These are phyloP conservation scores for Habropoda laboriosa DNA, from an alignment of 1,140 invertebrate genomes.

Conservation along the genomic window DNA sequence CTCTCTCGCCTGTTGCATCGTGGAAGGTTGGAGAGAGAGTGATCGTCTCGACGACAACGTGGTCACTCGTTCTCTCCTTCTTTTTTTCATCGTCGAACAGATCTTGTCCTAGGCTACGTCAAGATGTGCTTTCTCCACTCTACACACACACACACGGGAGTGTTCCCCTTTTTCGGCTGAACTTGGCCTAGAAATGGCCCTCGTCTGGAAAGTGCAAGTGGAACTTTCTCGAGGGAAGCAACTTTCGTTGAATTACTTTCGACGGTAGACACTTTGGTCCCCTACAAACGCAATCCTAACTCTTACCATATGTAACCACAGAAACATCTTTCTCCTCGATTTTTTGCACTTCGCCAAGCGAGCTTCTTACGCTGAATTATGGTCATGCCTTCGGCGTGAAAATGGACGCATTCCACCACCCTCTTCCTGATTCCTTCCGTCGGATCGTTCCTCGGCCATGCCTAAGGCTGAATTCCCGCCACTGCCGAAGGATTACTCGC, in stretches of 20 bases:
- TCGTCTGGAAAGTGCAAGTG: slow-evolving; percentile 65
- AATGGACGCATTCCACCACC: no score
- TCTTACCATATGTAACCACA: no score
- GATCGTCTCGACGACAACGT: slow-evolving; percentile 42
- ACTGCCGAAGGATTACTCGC: slow-evolving; percentile 35
- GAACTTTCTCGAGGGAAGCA: slow-evolving; percentile 42
- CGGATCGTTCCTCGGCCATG: not conserved
- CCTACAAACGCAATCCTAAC: no score
- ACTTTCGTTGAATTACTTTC: not conserved
- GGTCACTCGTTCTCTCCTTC: slow-evolving; percentile 46
- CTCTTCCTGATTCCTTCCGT: not conserved
- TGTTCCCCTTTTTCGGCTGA: slow-evolving; percentile 53
- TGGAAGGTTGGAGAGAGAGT: slow-evolving; percentile 54
- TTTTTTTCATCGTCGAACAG: slow-evolving; percentile 25
- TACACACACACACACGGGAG: no score
- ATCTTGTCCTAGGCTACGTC: slow-evolving; percentile 53
- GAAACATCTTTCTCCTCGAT: no score
- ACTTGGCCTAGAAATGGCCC: slow-evolving; percentile 59
- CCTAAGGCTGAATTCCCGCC: not conserved
- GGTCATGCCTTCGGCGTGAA: no score
- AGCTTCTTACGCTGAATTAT: no score
- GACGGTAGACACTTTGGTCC: no score
- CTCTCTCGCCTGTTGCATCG: not conserved
- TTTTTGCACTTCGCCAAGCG: no score
- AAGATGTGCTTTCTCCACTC: slow-evolving; percentile 58